Conservation (phyloP, 2,113 vertebrate genomes). For the Oncorhynchus mykiss region DNA sequence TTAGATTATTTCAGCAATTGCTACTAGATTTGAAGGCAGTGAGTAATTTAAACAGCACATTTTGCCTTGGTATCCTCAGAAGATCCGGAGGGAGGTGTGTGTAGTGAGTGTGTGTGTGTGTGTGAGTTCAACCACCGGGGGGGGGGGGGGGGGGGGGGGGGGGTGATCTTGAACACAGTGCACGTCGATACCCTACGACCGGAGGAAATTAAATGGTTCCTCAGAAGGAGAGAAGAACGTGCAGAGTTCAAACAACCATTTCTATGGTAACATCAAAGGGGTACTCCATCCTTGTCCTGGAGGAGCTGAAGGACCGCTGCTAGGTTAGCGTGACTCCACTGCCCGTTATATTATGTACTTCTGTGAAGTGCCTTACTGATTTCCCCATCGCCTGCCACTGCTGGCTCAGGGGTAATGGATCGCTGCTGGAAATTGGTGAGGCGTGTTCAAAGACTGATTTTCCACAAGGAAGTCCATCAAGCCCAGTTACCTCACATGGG, state of each 20-base stretch:
- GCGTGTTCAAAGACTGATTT: slow-evolving; percentile 14
- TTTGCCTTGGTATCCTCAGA: slow-evolving; percentile 10
- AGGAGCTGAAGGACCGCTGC: slow-evolving; percentile 18
- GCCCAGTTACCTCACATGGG: neutral
- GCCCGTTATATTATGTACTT: neutral
- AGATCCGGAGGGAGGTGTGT: neutral
- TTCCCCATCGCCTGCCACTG: neutral
- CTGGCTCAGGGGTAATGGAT: slow-evolving; percentile 10
- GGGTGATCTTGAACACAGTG: slow-evolving; percentile 4
- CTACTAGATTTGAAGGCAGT: neutral
- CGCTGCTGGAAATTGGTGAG: slow-evolving; percentile 9
- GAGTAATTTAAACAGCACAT: neutral
- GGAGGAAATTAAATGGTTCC: slow-evolving; percentile 29
- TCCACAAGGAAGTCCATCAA: neutral
- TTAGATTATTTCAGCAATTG: neutral
- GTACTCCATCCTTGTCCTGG: slow-evolving; percentile 26
- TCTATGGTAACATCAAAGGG: slow-evolving; percentile 35
- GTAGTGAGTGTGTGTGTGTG: too few relatives aligned
- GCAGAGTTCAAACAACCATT: slow-evolving; percentile 35
- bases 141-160: neutral
- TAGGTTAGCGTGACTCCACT: slow-evolving; percentile 10
- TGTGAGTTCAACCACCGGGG: neutral
- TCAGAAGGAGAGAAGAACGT: slow-evolving; percentile 24
- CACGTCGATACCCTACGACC: slow-evolving; percentile 7
- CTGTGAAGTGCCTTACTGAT: slow-evolving; percentile 13